Percentiles rank a stretch among this genome's conserved stretches.
phyloP scores from a whole-genome alignment of 2,888 invertebrate genomes.

The Norana najaformis region DNA sequence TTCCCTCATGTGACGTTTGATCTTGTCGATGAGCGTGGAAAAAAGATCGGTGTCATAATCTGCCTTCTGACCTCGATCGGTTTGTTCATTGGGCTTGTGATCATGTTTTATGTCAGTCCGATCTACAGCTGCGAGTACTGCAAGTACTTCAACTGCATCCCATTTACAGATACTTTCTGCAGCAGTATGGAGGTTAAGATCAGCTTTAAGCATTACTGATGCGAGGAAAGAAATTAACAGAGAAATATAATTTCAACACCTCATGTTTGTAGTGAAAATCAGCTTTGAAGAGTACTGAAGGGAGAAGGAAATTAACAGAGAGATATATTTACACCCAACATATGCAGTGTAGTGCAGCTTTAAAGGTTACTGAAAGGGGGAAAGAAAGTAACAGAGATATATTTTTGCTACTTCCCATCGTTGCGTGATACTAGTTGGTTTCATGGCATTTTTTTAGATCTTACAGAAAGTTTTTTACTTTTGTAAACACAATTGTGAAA shows the following conservation, averaged over 20 bases:
- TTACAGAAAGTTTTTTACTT: not conserved
- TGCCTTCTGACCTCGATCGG: conserved; percentile 73
- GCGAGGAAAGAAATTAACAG: not conserved
- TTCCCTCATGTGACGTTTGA: conserved; percentile 93
- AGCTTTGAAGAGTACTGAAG: not conserved
- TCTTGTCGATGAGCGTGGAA: conserved; percentile 77
- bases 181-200: conserved; percentile 65
- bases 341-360: not conserved
- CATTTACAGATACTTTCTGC: conserved; percentile 85
- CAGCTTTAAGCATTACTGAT: not conserved
- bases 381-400: not conserved
- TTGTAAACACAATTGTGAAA: not conserved
- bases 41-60: conserved; percentile 68
- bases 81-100: conserved; percentile 75
- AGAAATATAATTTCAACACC: not conserved
- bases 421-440: not conserved
- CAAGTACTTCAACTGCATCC: conserved; percentile 86
- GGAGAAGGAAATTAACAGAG: not conserved
- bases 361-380: not conserved
- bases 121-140: conserved; percentile 85
- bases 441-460: not conserved
- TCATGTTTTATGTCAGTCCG: conserved; percentile 83
- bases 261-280: too few species aligned
- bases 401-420: not conserved
- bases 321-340: not conserved